Evolutionary conservation across 2,888 invertebrate species (phyloP).

Genomic region (Drosophila melanocephala): DNA sequence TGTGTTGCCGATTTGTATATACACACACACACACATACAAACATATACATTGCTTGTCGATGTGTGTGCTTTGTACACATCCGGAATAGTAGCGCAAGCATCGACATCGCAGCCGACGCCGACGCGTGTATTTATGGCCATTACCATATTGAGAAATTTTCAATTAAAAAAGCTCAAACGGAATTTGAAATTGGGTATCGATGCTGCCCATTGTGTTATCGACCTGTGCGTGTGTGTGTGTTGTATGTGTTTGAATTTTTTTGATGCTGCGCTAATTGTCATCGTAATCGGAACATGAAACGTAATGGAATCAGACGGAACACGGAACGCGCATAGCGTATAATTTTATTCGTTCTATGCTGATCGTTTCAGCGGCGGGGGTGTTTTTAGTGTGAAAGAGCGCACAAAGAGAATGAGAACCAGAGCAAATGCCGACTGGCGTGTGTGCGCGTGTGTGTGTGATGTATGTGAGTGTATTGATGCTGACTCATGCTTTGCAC

Average conservation of each 20-base stretch:
- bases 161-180: conserved; percentile 64
- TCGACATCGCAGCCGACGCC: conserved; percentile 44
- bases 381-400: conserved; percentile 29
- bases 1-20: conserved; percentile 60
- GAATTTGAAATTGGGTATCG: conserved; percentile 9
- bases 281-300: conserved; percentile 33
- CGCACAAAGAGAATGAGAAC: conserved; percentile 22
- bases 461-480: conserved; percentile 20
- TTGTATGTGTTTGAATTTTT: not conserved
- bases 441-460: not conserved
- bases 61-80: conserved; percentile 74
- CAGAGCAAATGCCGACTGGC: conserved; percentile 16
- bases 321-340: conserved; percentile 1
- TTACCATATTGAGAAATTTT: conserved; percentile 82
- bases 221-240: not conserved
- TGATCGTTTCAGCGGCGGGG: conserved; percentile 46
- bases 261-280: conserved; percentile 18
- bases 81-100: conserved; percentile 75
- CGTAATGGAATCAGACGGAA: conserved; percentile 12
- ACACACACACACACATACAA: not conserved
- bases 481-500: conserved; percentile 45
- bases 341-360: conserved; percentile 13
- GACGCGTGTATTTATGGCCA: conserved; percentile 72
- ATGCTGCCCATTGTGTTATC: conserved; percentile 9
- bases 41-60: conserved; percentile 44